Conservation (phyloP, 2,113 vertebrate genomes). For the Gallinago paraguaiae region DNA sequence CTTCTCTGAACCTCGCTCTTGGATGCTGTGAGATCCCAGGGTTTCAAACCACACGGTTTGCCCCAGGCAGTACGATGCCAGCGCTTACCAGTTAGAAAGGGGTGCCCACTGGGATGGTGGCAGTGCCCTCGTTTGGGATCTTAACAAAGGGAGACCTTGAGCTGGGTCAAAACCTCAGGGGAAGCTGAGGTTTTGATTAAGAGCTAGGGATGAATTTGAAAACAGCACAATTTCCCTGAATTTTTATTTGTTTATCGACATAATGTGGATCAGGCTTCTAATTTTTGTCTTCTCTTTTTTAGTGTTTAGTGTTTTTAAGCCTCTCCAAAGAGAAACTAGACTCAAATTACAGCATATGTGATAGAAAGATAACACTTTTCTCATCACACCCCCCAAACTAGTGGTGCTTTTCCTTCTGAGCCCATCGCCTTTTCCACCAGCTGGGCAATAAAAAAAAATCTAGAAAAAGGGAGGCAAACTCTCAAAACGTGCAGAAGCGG, state of each 20-base stretch:
- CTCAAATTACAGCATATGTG: fast-evolving
- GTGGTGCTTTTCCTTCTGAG: not conserved
- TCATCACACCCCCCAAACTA: not conserved
- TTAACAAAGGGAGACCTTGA: not conserved
- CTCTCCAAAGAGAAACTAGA: not conserved
- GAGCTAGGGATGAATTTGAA: not conserved
- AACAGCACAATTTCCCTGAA: not conserved
- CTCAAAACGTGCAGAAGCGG: not conserved
- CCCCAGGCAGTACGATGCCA: fast-evolving
- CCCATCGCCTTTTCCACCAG: not conserved
- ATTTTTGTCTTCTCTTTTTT: not conserved
- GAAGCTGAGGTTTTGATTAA: not conserved
- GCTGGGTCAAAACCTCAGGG: too few relatives aligned
- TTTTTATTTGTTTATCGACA: not conserved
- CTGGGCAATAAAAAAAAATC: not conserved
- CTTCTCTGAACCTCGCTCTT: not conserved
- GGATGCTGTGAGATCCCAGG: not conserved
- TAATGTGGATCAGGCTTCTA: fast-evolving
- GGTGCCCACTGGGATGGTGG: too few relatives aligned
- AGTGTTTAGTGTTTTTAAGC: not conserved
- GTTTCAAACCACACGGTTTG: not conserved
- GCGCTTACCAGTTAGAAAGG: not conserved
- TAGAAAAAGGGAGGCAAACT: not conserved
- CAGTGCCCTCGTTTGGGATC: not conserved
- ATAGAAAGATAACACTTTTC: not conserved